These are phyloP conservation scores for Ceratothoa steindachneri DNA, from an alignment of 2,888 invertebrate genomes.

Conservation along the genomic window DNA sequence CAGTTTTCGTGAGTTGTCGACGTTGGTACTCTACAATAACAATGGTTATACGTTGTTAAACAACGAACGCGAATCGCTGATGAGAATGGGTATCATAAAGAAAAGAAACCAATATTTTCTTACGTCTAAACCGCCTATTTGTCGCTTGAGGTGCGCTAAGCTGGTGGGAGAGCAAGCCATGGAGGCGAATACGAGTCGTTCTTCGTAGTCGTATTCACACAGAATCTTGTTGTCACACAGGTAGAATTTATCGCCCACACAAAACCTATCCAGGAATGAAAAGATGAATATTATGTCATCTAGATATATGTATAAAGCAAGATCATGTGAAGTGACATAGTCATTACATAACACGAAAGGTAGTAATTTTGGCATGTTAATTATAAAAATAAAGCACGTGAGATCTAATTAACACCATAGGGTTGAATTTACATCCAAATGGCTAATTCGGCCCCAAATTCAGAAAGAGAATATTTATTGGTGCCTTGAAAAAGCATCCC, in stretches of 20 bases:
- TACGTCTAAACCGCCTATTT: conserved; percentile 45
- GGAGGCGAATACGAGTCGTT: conserved; percentile 53
- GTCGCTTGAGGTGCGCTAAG: conserved; percentile 46
- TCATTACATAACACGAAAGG: no score
- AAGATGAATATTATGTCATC: no score
- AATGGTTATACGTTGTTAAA: no score
- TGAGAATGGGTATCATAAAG: not conserved
- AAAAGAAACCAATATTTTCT: not conserved
- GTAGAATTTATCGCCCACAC: conserved; percentile 58
- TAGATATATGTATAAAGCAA: no score
- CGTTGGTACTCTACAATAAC: not conserved
- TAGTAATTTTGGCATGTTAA: no score
- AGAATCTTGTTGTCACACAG: conserved; percentile 57
- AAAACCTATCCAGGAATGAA: conserved; percentile 53
- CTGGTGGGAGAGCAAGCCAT: conserved; percentile 47
- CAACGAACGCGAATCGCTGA: not conserved
- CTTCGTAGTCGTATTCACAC: conserved; percentile 58
- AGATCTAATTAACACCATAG: no score
- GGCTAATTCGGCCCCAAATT: no score
- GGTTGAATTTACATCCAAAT: no score
- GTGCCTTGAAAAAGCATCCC: no score
- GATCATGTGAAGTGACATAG: no score
- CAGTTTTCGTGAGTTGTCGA: conserved; percentile 8
- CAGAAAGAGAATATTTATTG: no score
- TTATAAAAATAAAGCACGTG: no score